Evolutionary conservation across 2,888 invertebrate species (phyloP).

Genomic region (Synanthedon tipuliformis): DNA sequence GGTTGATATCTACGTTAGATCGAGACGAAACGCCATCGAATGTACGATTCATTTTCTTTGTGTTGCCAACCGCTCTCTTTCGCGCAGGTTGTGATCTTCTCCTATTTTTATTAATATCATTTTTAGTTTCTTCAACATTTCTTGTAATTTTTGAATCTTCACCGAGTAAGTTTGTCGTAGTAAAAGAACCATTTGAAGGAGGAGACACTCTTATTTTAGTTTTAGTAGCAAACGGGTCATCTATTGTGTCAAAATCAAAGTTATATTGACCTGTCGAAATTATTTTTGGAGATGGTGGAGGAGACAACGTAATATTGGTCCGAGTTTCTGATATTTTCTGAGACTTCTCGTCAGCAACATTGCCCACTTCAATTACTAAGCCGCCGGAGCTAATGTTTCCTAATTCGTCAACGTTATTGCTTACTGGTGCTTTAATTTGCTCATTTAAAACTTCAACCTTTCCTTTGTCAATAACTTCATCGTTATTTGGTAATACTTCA

Average conservation of each 20-base stretch:
- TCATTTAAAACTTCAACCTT: neutral
- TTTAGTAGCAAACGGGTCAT: slow-evolving; percentile 14
- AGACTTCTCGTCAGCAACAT: slow-evolving; percentile 5
- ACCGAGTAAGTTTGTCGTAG: slow-evolving; percentile 8
- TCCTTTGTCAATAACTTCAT: neutral
- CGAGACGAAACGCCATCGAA: slow-evolving; percentile 10
- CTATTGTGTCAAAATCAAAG: slow-evolving; percentile 23
- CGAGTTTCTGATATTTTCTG: slow-evolving; percentile 2
- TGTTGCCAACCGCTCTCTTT: slow-evolving; percentile 15
- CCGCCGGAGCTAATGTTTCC: slow-evolving; percentile 42
- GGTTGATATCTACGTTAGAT: neutral
- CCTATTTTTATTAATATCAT: slow-evolving; percentile 19
- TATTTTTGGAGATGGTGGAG: slow-evolving; percentile 37
- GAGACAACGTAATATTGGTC: slow-evolving; percentile 1
- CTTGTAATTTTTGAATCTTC: slow-evolving; percentile 7
- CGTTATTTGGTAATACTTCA: slow-evolving; percentile 1
- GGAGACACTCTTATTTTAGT: slow-evolving; percentile 17
- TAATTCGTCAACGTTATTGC: slow-evolving; percentile 14
- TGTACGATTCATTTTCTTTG: slow-evolving; percentile 30
- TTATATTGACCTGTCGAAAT: slow-evolving; percentile 42
- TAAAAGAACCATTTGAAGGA: slow-evolving; percentile 18
- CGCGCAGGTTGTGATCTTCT: slow-evolving; percentile 29
- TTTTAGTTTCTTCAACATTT: slow-evolving; percentile 11
- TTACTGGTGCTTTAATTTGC: slow-evolving; percentile 1
- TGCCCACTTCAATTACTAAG: slow-evolving; percentile 22